phyloP scores from a whole-genome alignment of 2,888 invertebrate genomes.

The Vesta saturnalis region DNA sequence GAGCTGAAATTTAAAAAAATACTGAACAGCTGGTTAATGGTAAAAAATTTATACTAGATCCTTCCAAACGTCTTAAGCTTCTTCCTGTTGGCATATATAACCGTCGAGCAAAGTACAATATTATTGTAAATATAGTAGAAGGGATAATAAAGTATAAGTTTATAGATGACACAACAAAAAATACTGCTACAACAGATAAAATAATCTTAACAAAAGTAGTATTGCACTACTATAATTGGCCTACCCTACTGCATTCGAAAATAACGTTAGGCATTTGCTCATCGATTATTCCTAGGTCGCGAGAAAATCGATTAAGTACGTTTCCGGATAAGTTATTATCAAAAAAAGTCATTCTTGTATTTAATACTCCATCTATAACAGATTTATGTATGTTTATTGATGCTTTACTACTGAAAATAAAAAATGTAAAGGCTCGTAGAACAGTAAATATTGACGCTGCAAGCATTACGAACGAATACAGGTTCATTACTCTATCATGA shows the following conservation, averaged over 20 bases:
- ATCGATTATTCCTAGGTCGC: conserved; percentile 47
- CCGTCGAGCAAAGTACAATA: conserved; percentile 71
- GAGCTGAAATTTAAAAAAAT: conserved; percentile 67
- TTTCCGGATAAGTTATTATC: conserved; percentile 45
- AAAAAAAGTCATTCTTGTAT: conserved; percentile 46
- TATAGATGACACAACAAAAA: conserved; percentile 74
- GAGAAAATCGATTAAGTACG: conserved; percentile 48
- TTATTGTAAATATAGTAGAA: conserved; percentile 68
- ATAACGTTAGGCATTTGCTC: conserved; percentile 44
- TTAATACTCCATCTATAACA: conserved; percentile 41
- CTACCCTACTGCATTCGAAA: conserved; percentile 42
- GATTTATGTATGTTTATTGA: conserved; percentile 45
- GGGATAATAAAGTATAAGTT: conserved; percentile 76
- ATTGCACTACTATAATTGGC: conserved; percentile 10
- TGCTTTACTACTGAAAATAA: conserved; percentile 47
- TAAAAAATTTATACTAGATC: conserved; percentile 68
- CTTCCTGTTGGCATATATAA: conserved; percentile 80
- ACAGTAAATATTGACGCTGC: conserved; percentile 22
- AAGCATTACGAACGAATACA: conserved; percentile 49
- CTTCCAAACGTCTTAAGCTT: conserved; percentile 76
- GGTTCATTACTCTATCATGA: conserved; percentile 39
- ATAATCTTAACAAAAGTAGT: conserved; percentile 60
- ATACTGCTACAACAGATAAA: conserved; percentile 71
- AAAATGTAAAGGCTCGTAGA: conserved; percentile 46
- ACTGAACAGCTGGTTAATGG: no score